Base-by-base conservation (phyloP, 2,113 vertebrate species). In the Acrocephalus kingi region DNA sequence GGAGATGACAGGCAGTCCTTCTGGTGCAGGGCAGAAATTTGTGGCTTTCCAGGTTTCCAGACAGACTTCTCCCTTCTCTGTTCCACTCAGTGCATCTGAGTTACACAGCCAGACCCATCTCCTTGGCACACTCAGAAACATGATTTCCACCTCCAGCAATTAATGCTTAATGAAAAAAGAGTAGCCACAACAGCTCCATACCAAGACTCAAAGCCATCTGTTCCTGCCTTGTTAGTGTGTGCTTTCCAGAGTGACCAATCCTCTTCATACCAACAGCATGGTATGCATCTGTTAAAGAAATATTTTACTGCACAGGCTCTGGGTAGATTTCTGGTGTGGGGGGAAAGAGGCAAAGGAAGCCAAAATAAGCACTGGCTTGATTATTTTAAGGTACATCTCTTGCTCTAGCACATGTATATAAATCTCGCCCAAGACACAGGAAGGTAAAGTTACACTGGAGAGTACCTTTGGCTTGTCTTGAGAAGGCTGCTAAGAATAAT, bases 141-240 rank as follows among this genome's bases (percentile, higher is more conserved):
- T 28, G 43, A 83, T 80, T 93, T 94, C 75, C 71, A 88, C 72
- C 68, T 77, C 43, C 76, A 80, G 82, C 55, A 95, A 97, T 93
- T 94, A 97, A 90, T 13, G 64, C 39, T 85, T 91, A 96, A 95
- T 81, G 89, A 88, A 95, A 93, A 95, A 93, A 88, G 74, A 95
- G 92, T 81, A 94, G 88, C 85, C 87, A 93, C 90, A 96, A 94
- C 81, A 96, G 77, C 67, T 80, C 91, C 3, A 3, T 33, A 95
- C 59, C 59, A 91, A 85, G 78, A 73, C 81, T 80, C 13, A 17
- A 55, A 78, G 63, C 93, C 96, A 96, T 94, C 96, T 96, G 94
- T 91, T 94, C 87, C 82, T 83, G 82, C 78, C 90, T 95, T 75
- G 64, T 68, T 89, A 94, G 84, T 18, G 22, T 58, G 76, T 0